Evolutionary conservation across 2,888 invertebrate genomes (phyloP).

Genomic region (Drosophila mimica): DNA sequence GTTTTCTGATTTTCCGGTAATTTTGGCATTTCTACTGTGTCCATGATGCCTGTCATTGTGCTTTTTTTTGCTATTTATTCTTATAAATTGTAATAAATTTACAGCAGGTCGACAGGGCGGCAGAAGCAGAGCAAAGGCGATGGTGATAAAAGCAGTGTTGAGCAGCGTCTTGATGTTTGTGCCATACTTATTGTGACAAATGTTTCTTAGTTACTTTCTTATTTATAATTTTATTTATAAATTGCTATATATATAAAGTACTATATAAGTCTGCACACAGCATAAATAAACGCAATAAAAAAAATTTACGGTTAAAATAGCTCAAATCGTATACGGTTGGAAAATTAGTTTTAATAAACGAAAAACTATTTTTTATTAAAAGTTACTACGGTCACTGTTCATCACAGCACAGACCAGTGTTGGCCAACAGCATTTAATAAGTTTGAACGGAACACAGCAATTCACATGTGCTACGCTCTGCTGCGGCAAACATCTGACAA

Average conservation of each 20-base stretch:
- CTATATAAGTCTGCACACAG: background rate
- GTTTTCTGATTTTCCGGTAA: constrained; percentile 86
- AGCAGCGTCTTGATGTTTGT: background rate
- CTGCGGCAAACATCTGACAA: constrained; percentile 14
- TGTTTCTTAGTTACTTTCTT: constrained; percentile 16
- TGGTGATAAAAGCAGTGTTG: constrained; percentile 37
- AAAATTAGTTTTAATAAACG: background rate
- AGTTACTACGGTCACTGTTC: background rate
- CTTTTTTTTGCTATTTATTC: constrained; percentile 35
- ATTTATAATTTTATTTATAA: background rate
- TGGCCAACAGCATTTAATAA: background rate
- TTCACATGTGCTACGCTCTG: constrained; percentile 47
- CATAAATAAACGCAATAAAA: background rate
- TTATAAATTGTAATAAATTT: constrained; percentile 51
- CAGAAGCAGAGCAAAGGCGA: constrained; percentile 30
- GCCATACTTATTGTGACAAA: background rate
- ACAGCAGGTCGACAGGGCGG: constrained; percentile 63
- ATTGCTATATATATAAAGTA: background rate
- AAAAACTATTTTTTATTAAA: background rate
- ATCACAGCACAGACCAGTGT: constrained; percentile 2
- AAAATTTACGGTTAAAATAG: background rate
- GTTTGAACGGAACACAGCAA: constrained; percentile 32
- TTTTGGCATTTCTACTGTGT: constrained; percentile 84
- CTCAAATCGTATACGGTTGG: background rate
- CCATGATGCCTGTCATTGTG: constrained; percentile 83